Base-by-base conservation (phyloP, 2,113 vertebrate species). In the Willisornis vidua region DNA sequence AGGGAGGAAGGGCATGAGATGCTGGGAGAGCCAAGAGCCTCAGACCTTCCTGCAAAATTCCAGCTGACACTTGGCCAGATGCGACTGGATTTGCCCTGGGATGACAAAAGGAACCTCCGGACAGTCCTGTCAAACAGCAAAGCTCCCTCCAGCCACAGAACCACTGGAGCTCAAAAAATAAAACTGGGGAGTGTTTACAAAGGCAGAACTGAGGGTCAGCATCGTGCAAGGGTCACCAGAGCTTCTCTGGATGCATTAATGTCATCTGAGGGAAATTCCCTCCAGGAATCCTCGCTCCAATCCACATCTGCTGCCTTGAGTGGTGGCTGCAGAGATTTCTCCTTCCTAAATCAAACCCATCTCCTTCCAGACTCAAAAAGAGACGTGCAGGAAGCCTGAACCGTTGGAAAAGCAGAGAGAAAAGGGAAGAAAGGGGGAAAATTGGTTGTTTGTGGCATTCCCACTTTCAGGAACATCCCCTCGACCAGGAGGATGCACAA, bases 321-420 rank as follows among this genome's bases (percentile, higher is more conserved):
- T 4, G 1, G 12, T 0, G 46, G 23, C 1, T 3, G 5, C 54
- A n/a, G 82, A 68, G 61, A 29, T 72, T 67, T 6, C 71, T 52
- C 6, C 37, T 10, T 2, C 77, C 48, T 1, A 0, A 28, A 0
- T 2, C 0, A 3, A 1, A 19, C 29, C 52, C 37, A 1, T 2
- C 68, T 25, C 43, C 29, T 52, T 23, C 65, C 74, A 73, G 68
- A 12, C 1, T 2, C 2, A 37, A 37, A 37, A 37, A 37, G 37
- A 4, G 48, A 35, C 31, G 23, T 3, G 43, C 15, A 16, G 37
- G 31, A 41, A 9, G 43, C 46, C 71, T 43, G 14, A 13, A 52
- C 3, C 8, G 0, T 3, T 0, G 10, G 45, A 7, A 51, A 67
- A 74, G 29, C 63, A 10, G 35, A 9, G 43, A 2, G 22, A 17